phyloP scores from a whole-genome alignment of 2,797 vertebrate genomes.

The Buceros bicornis region DNA sequence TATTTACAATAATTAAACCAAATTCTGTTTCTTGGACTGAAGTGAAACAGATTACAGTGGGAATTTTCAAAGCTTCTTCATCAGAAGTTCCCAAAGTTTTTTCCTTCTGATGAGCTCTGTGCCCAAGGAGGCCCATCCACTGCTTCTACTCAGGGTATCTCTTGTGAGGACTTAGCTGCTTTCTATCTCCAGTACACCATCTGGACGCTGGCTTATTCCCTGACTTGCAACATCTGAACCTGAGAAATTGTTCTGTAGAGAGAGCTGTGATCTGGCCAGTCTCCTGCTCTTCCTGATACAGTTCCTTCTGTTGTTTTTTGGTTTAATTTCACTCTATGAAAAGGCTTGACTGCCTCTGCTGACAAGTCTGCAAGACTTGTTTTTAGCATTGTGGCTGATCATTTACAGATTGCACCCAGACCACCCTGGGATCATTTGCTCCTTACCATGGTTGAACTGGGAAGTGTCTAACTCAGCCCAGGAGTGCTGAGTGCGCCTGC shows the following conservation, averaged over 20 bases:
- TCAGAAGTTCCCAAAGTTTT: not conserved
- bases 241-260: not conserved
- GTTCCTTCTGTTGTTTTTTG: not conserved
- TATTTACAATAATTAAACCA: not conserved
- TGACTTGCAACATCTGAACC: not conserved
- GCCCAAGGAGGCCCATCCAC: not conserved
- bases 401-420: not conserved
- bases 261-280: not conserved
- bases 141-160: not conserved
- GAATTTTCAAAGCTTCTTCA: not conserved
- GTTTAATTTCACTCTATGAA: not conserved
- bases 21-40: not conserved
- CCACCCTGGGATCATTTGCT: not conserved
- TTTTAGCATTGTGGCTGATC: not conserved
- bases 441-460: not conserved
- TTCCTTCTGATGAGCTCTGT: not conserved
- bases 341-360: not conserved
- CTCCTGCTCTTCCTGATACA: not conserved
- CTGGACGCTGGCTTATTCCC: not conserved
- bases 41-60: not conserved
- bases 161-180: not conserved
- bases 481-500: fast-evolving
- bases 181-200: not conserved
- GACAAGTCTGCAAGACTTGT: not conserved
- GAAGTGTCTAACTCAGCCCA: not conserved